phyloP scores from a whole-genome alignment of 2,113 vertebrate species.

The Anguilla rostrata region DNA sequence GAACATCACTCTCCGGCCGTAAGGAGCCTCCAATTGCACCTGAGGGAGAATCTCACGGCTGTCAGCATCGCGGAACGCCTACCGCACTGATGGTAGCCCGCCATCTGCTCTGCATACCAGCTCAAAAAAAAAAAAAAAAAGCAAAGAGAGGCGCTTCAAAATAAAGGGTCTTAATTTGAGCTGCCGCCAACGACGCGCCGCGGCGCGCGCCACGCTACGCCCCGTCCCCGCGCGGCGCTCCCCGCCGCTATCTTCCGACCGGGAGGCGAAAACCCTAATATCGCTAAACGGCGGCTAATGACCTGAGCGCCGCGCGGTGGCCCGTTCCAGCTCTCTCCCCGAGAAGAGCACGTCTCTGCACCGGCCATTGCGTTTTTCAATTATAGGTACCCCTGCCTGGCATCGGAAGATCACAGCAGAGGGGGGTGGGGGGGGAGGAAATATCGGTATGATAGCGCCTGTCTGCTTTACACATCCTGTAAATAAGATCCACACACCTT shows the following conservation, averaged over 20 bases:
- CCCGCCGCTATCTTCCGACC: not conserved
- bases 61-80: constrained; percentile 72
- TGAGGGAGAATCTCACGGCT: constrained; percentile 77
- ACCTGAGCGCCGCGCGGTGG: not conserved
- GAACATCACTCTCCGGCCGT: constrained; percentile 68
- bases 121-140: constrained; percentile 28
- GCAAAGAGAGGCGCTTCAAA: constrained; percentile 57
- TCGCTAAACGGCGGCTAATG: not conserved
- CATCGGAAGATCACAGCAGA: constrained; percentile 43
- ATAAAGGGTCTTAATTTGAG: constrained; percentile 61
- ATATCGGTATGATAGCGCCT: constrained; percentile 57
- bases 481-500: constrained; percentile 71
- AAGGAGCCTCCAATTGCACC: constrained; percentile 72
- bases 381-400: constrained; percentile 36
- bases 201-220: not conserved
- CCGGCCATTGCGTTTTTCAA: not conserved
- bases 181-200: constrained; percentile 28
- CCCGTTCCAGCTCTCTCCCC: not conserved
- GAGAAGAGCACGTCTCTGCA: not conserved
- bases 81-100: constrained; percentile 69
- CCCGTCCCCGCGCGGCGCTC: not conserved
- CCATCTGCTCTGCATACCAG: constrained; percentile 79
- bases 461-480: constrained; percentile 60
- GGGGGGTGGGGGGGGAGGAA: constrained; percentile 27
- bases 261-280: not conserved